Conservation (phyloP, 2,113 vertebrate genomes). For the Lagopus leucura region DNA sequence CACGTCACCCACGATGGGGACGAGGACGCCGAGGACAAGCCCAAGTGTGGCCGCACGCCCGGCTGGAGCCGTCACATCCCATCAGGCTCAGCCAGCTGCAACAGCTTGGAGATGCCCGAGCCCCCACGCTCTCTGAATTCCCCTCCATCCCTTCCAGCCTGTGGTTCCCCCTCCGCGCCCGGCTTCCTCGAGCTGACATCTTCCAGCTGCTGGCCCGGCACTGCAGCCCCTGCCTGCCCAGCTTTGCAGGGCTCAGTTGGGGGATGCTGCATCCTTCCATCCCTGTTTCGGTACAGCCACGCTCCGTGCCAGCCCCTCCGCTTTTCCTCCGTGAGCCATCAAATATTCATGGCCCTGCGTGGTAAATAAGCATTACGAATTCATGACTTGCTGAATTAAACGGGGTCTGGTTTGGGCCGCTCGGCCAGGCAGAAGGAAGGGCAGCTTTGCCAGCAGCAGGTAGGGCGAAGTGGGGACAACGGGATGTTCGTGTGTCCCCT, state of each 20-base stretch:
- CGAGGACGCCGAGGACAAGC: not conserved
- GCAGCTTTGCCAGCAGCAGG: not conserved
- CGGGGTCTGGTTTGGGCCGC: not conserved
- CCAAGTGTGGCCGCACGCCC: slow-evolving; percentile 62
- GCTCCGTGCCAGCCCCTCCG: rapidly evolving
- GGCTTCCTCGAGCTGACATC: not conserved
- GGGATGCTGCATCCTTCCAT: not conserved
- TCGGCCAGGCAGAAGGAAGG: not conserved
- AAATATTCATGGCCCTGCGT: slow-evolving; percentile 48
- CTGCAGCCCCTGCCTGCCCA: not conserved
- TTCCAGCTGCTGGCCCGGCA: slow-evolving; percentile 16
- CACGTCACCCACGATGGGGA: not conserved
- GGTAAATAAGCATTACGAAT: slow-evolving; percentile 69
- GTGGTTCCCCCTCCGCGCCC: not conserved
- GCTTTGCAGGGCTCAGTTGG: not conserved
- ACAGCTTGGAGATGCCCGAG: not conserved
- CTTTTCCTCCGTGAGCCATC: not conserved
- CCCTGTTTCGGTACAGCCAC: rapidly evolving
- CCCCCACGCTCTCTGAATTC: rapidly evolving
- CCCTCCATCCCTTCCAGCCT: not conserved
- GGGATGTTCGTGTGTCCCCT: not conserved
- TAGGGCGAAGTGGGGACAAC: not conserved
- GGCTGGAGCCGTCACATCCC: slow-evolving; percentile 68
- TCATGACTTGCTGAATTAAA: slow-evolving; percentile 64
- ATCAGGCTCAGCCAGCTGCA: slow-evolving; percentile 64